Evolutionary conservation across 2,888 invertebrate genomes (phyloP), one percentile per base, ranked within the genome.

Genomic region (Listrodromus nycthemerus): DNA sequence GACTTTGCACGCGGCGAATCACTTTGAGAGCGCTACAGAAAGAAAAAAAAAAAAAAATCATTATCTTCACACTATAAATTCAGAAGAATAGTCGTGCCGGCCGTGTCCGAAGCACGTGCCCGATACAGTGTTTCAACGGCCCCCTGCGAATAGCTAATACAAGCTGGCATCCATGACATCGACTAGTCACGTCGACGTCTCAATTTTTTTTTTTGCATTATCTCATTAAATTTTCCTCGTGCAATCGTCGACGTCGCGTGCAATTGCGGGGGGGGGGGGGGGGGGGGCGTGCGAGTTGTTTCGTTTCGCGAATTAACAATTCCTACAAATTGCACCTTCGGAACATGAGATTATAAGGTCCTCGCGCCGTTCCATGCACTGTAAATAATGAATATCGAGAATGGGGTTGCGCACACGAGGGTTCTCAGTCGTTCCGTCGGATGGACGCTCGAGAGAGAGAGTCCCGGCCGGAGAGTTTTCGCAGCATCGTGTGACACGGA

Each of bases 401-500:
- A 55, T 33, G 50, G 16, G 66, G 37, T 66, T 48, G 66, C 55
- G 24, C 10, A 73, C 69, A 37, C 74, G 48, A 78, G 71, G 81
- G 80, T 83, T 81, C 85, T 71, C 24, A 48, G 55, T 55, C 21
- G 16, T 61, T 45, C 16, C n/a, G 63, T 78, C n/a, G 16, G 52
- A 48, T 13, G 61, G 61, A 50, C 65, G 63, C 16, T 77, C 16
- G 67, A 52, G 69, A 16, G 70, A 33, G n/a, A 45, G 58, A 24
- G 65, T n/a, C 24, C 24, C 33, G 50, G 65, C 33, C 45, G 37
- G 50, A 24, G 76, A 13, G 55, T 50, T 24, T 52, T 66, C 83
- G 61, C 61, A 75, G 73, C 84, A 79, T 86, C 82, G 85, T 83
- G 86, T 86, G 65, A 71, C 83, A 69, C 45, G 80, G 78, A 84